Evolutionary conservation across 37 sponge, comb jelly and placozoan genomes (phyloP), one percentile per base, ranked within the genome.

Genomic region (Cladorhizidae sp.): DNA sequence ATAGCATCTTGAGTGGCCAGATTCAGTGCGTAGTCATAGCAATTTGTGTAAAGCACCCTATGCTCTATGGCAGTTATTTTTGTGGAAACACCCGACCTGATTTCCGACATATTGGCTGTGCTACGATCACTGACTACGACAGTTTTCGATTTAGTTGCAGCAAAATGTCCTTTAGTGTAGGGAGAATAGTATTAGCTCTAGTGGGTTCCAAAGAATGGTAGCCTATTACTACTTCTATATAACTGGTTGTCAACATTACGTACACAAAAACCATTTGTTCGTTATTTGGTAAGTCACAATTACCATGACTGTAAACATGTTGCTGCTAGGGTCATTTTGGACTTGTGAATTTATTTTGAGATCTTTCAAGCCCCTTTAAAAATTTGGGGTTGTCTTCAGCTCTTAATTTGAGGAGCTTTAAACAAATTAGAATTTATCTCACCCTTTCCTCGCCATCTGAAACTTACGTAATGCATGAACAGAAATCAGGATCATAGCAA

Each of bases 21-120:
- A 45, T 88, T 88, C 40, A 82, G 39, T n/a, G 83, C 83, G 56
- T 80, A 77, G 33, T 82, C 82, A 74, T 87, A 87, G 42, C 82
- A 87, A 55, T 80, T 81, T 54, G 88, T 80, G 57, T 81, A 80
- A 18, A 87, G 50, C 57, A 82, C 88, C 11, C 88, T 36, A 17
- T 58, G 59, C 62, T 69, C 85, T 18, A n/a, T n/a, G n/a, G n/a
- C n/a, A n/a, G n/a, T n/a, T n/a, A n/a, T n/a, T n/a, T n/a, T n/a
- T n/a, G n/a, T 81, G 36, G 82, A 70, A 21, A 87, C 76, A n/a
- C 88, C 81, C 36, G 79, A 49, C 42, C 77, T 75, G 42, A n/a
- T n/a, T n/a, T 82, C 88, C 67, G 62, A 29, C 88, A 87, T 87
- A 8, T 22, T 57, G 56, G 77, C 74, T 6, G 81, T 82, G 23